phyloP scores from a whole-genome alignment of 2,888 invertebrate species.

The Phoronis australis region DNA sequence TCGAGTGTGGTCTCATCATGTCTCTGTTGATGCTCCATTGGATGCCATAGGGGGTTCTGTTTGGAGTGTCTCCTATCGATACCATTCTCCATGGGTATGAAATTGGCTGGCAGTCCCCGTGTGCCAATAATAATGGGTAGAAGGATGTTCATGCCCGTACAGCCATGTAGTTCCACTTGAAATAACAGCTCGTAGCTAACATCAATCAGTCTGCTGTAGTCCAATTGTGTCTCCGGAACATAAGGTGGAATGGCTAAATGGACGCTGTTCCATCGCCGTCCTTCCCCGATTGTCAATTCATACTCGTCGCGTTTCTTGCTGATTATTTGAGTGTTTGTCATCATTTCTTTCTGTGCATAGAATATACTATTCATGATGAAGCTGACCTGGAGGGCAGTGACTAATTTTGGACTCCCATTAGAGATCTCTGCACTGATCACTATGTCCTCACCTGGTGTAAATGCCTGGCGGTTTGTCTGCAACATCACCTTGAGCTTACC shows the following conservation, averaged over 20 bases:
- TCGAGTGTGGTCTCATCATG: no score
- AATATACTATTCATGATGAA: conserved; percentile 44
- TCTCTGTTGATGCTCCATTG: no score
- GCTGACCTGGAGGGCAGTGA: conserved; percentile 33
- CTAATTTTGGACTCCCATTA: conserved; percentile 34
- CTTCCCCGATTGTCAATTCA: conserved; percentile 41
- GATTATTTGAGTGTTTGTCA: conserved; percentile 26
- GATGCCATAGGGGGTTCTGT: no score
- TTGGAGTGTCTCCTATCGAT: no score
- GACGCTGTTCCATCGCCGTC: conserved; percentile 45
- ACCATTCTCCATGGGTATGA: no score
- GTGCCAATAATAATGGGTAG: conserved; percentile 44
- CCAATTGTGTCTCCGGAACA: conserved; percentile 46
- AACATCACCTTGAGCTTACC: conserved; percentile 38
- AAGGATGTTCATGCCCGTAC: conserved; percentile 32
- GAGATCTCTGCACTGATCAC: conserved; percentile 42
- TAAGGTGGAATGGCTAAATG: conserved; percentile 46
- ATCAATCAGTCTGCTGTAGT: conserved; percentile 50
- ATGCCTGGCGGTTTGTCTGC: conserved; percentile 35
- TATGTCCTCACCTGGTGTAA: conserved; percentile 47
- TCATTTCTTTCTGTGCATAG: conserved; percentile 34
- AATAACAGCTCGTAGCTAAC: conserved; percentile 45
- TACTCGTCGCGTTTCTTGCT: conserved; percentile 47
- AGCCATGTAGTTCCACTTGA: conserved; percentile 39
- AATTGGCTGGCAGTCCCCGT: no score